Evolutionary conservation across 1,140 invertebrate genomes (phyloP), one percentile per base, ranked within the genome.

Genomic region (Ectropis grisescens): DNA sequence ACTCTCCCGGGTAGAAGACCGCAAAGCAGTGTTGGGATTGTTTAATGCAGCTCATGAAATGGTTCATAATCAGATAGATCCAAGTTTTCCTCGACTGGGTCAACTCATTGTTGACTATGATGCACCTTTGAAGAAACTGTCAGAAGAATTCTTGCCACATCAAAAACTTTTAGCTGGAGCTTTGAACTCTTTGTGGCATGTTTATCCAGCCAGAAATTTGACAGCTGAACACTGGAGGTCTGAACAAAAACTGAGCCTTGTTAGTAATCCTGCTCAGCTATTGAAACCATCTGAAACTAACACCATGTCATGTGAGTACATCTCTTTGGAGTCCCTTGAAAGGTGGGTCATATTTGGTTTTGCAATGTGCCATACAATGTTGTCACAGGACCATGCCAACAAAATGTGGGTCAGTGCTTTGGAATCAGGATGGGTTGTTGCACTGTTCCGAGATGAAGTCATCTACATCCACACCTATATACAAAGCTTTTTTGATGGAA

Each of bases 71-170:
- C 91, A 95, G 58, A 90, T 93, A 24, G 97, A 99, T 80, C 85
- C 89, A 1, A 95, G 93, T 56, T 99, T 98, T 82, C 97, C 96
- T 7, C 85, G 96, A 11, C 82, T 99, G 13, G 97, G 97, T 0
- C 95, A 98, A 82, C 91, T 99, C 91, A 98, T 99, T 35, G 89
- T 98, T 54, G 98, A 99, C 62, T 99, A 99, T 81, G 98, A 99
- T 79, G 85, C 89, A 13, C 98, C 98, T 2, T 71, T 99, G 19
- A 98, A 97, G 69, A 99, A 98, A 66, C 83, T 99, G 0, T 91
- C 93, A 1, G 98, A 99, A 81, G 98, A 99, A 78, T 98, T 99
- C 83, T 89, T 95, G 13, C 95, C 96, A 0, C 96, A 99, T 80
- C 89, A 94, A 25, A 94, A 97, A 75, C 74, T 97, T 7, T 66